Conservation (phyloP, 2,888 invertebrate genomes). For the Machimus rusticus region DNA sequence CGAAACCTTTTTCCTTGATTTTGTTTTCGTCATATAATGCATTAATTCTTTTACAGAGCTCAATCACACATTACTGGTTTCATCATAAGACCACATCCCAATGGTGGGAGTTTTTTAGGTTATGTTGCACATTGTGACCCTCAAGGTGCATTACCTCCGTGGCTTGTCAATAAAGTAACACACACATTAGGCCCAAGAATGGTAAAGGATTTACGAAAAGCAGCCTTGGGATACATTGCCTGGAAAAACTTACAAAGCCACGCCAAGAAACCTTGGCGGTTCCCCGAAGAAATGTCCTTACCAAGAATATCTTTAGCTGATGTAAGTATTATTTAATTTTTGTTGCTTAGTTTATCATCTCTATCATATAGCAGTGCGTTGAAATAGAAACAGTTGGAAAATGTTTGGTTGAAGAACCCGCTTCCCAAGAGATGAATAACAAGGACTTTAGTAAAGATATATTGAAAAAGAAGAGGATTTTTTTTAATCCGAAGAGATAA, state of each 20-base stretch:
- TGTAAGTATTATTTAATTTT: constrained; percentile 42
- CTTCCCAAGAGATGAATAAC: neutral
- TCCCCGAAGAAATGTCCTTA: constrained; percentile 81
- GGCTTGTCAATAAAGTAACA: constrained; percentile 87
- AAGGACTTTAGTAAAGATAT: constrained; percentile 42
- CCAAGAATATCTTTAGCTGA: constrained; percentile 75
- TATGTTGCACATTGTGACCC: constrained; percentile 93
- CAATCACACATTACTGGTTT: constrained; percentile 71
- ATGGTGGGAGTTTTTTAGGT: constrained; percentile 78
- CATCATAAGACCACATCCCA: constrained; percentile 69
- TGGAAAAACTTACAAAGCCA: constrained; percentile 82
- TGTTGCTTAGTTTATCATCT: neutral
- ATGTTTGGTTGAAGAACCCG: neutral
- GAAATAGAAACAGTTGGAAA: constrained; percentile 10
- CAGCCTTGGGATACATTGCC: constrained; percentile 78
- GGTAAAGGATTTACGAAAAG: constrained; percentile 81
- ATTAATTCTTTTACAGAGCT: constrained; percentile 62
- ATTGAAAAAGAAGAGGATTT: constrained; percentile 41
- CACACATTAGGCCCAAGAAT: constrained; percentile 85
- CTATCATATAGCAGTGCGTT: constrained; percentile 40
- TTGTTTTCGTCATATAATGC: neutral
- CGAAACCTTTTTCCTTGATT: no score
- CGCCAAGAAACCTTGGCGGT: constrained; percentile 87
- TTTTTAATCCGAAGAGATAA: constrained; percentile 15
- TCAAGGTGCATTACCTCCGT: constrained; percentile 83